These are phyloP conservation scores for Heteromormyrus szaboi DNA, from an alignment of 2,797 vertebrate genomes.

Conservation along the genomic window DNA sequence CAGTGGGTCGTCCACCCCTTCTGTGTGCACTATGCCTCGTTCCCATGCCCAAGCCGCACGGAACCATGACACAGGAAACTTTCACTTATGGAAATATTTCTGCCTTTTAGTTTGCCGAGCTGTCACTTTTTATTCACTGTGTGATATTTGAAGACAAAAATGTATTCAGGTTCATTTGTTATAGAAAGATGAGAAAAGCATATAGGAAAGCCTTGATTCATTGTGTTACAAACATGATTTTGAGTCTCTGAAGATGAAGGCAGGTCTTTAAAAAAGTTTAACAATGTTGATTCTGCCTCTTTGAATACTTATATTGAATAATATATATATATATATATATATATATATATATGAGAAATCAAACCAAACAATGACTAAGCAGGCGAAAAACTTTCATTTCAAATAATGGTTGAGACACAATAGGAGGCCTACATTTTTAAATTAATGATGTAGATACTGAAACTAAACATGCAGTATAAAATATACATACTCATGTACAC, in stretches of 20 bases:
- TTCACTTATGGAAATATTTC: background rate
- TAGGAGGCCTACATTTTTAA: background rate
- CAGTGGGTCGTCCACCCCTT: too few species aligned
- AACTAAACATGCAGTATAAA: background rate
- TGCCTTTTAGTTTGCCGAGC: background rate
- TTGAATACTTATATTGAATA: too few species aligned
- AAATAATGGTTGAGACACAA: background rate
- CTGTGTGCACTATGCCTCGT: too few species aligned
- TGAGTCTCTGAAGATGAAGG: background rate
- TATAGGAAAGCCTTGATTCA: background rate
- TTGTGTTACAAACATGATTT: background rate
- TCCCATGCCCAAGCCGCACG: too few species aligned
- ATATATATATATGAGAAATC: background rate
- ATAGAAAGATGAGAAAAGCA: background rate
- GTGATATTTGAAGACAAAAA: background rate
- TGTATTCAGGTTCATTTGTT: background rate
- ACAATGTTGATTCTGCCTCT: background rate
- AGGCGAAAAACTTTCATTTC: background rate
- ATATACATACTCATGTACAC: slow-evolving; percentile 20
- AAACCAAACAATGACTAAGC: background rate
- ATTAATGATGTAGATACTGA: slow-evolving; percentile 21
- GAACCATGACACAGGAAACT: background rate
- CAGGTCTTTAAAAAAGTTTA: background rate
- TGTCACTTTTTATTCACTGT: background rate
- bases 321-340: too few species aligned